A percentile compares a stretch with the other conserved stretches of the same genome.
Conservation (phyloP, 2,888 invertebrate species). For the Caprella mutica region DNA sequence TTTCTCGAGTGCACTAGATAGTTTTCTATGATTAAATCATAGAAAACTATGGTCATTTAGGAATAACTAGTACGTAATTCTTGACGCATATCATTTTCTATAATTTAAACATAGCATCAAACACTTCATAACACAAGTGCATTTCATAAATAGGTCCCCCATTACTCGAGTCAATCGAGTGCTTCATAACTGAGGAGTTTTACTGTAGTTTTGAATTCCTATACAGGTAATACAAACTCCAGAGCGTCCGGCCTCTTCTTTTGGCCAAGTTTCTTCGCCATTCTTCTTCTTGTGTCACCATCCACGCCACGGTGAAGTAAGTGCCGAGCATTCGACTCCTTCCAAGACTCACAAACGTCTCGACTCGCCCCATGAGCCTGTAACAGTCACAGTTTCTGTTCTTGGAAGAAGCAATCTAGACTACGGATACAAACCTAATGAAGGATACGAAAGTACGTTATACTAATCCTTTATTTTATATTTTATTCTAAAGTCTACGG, state of each 20-base stretch:
- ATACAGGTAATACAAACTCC: no score
- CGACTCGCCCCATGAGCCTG: constrained; percentile 8
- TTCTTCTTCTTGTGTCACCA: constrained; percentile 33
- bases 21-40: no score
- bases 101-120: no score
- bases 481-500: neutral
- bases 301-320: constrained; percentile 22
- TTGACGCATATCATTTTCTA: no score
- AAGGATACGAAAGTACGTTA: constrained; percentile 27
- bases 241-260: neutral
- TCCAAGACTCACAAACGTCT: constrained; percentile 8
- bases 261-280: constrained; percentile 26
- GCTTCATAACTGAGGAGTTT: no score
- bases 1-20: no score
- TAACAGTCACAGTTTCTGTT: constrained; percentile 16
- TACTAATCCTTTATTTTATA: neutral
- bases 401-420: constrained; percentile 13
- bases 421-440: constrained; percentile 18
- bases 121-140: no score
- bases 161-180: no score
- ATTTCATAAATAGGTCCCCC: no score
- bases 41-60: no score
- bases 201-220: no score
- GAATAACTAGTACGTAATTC: no score
- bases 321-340: neutral